Evolutionary conservation across 2,888 invertebrate genomes (phyloP).

Genomic region (Caenorhabditis wallacei): DNA sequence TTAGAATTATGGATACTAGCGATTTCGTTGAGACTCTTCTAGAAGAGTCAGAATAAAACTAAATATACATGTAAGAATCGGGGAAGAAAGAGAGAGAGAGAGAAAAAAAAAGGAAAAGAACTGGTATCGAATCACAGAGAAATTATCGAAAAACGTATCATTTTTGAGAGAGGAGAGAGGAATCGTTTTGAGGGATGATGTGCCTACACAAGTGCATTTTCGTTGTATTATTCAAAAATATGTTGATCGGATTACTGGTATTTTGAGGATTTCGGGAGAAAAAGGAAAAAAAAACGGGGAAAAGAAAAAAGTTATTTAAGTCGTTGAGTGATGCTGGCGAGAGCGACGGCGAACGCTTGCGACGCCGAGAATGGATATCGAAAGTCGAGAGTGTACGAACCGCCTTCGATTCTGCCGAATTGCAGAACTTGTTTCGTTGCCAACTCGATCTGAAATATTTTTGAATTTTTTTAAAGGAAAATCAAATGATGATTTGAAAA

Average conservation of each 20-base stretch:
- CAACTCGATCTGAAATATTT: conserved; percentile 66
- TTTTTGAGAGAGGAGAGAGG: not conserved
- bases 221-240: too few species aligned
- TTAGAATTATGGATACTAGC: too few species aligned
- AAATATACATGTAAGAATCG: not conserved
- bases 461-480: not conserved
- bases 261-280: not conserved
- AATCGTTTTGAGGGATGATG: not conserved
- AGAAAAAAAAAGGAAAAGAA: conserved; percentile 4
- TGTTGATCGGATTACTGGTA: not conserved
- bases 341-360: conserved; percentile 98
- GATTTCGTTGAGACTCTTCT: too few species aligned
- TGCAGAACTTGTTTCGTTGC: conserved; percentile 92
- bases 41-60: not conserved
- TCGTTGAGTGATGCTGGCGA: conserved; percentile 96
- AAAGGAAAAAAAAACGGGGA: not conserved
- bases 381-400: conserved; percentile 95
- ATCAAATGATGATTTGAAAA: too few species aligned
- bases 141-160: conserved; percentile 13
- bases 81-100: not conserved
- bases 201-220: not conserved
- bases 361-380: conserved; percentile 98
- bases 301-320: conserved; percentile 87
- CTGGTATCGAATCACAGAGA: conserved; percentile 36
- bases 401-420: conserved; percentile 98